Evolutionary conservation across 1,140 invertebrate species (phyloP), one percentile per base, ranked within the genome.

Genomic region (Procambarus clarkii): DNA sequence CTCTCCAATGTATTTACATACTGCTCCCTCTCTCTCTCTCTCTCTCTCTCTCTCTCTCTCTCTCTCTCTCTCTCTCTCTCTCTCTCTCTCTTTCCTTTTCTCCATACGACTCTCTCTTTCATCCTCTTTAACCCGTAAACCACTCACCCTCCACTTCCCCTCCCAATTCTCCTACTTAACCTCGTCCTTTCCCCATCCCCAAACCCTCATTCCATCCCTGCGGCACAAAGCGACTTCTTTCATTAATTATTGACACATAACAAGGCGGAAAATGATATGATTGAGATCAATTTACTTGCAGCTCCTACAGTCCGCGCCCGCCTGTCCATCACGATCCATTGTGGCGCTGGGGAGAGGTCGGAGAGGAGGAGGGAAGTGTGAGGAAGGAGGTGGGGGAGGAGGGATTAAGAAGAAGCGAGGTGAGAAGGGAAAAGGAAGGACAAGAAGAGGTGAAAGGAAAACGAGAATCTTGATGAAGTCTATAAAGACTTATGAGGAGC

Each of bases 161-260:
- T 54, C 46, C 13, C 69, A 44, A 21, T 21, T 45, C 2, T 54
- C 50, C 15, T 34, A 46, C 9, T 21, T 45, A 34, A 18, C n/a
- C n/a, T n/a, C 48, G 2, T 24, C 71, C 13, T 48, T 24, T 54
- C 71, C 46, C n/a, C 69, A 44, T 13, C 71, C 84, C 2, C 69
- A 2, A 21, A 21, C 24, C 84, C 84, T 15, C 44, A 34, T 34
- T 24, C 7, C 60, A 84, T 3, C 45, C 24, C 7, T 21, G 82
- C 24, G 9, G 83, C 69, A 45, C 46, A 74, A 76, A 64, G 69
- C 48, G 71, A 21, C 9, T 76, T 3, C 48, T 45, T 48, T 79
- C 83, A 86, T 86, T 76, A 76, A 11, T 76, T 86, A 86, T 86
- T 86, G 83, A 86, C 83, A 54, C 48, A 76, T 86, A 86, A 86